Base-by-base conservation (phyloP, 2,888 invertebrate species). In the Siphlonurus alternatus region DNA sequence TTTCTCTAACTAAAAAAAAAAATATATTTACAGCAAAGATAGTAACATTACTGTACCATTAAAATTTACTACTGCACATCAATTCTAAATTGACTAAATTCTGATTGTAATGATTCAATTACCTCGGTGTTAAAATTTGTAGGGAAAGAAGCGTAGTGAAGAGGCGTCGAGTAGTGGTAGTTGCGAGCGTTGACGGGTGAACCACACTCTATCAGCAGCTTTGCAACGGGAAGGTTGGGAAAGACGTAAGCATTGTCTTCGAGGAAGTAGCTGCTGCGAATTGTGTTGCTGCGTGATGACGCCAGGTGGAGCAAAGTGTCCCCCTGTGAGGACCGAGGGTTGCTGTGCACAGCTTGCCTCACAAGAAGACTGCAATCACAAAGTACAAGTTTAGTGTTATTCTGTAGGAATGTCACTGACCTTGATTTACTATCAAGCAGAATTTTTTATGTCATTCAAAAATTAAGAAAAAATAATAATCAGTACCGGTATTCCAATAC, bases 251-350 rank as follows among this genome's bases (percentile, higher is more conserved):
- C 61, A 61, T 23, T 80, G 72, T 86, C 87, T 70, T 87, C 87
- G 66, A 82, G 80, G 73, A 88, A 86, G 76, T 89, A 87, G 69
- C 85, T 84, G 72, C 88, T 87, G 72, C 85, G 85, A 69, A 91
- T 84, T 18, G 86, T 86, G 77, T 89, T 90, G 68, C 86, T 79
- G 68, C 85, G 84, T 56, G 87, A 88, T 65, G 88, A 88, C 72
- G 88, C 87, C 68, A 93, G 80, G 78, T 94, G 94, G 66, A 95
- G 80, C 67, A 93, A 79, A n/a, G 89, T 84, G 74, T 92, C 90
- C 66, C 87, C 86, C 18, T 65, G 84, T 81, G 71, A 83, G 70
- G 86, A 86, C 67, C 83, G 82, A 63, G 88, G 83, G 75, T 87
- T 84, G 66, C 79, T 76, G 63, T 78, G 79, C 25, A 87, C 80